Conservation (phyloP, 2,797 vertebrate genomes). For the Ceyx erithaca region DNA sequence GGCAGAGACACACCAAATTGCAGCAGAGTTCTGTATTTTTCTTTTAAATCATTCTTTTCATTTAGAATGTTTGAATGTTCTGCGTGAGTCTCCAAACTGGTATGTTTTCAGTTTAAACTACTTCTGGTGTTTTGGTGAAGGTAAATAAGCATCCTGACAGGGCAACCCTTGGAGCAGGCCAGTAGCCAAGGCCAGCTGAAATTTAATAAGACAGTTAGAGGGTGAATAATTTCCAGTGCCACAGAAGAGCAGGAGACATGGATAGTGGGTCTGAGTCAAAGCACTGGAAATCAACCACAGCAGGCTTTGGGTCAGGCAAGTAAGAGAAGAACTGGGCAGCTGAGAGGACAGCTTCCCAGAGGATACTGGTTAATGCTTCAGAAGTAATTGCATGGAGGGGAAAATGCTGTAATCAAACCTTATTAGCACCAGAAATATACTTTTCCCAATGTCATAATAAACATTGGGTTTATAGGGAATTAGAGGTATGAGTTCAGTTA, state of each 20-base stretch:
- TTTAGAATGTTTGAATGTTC: constrained; percentile 3
- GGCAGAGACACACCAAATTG: neutral
- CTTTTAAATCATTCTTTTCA: constrained; percentile 38
- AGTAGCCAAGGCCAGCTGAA: constrained; percentile 28
- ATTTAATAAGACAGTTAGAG: neutral
- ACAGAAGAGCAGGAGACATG: neutral
- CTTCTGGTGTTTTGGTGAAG: constrained; percentile 31
- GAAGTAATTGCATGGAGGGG: neutral
- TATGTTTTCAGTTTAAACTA: constrained; percentile 8
- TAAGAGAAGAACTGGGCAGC: neutral
- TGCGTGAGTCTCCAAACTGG: neutral
- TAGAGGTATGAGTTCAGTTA: neutral
- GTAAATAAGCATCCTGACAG: constrained; percentile 48
- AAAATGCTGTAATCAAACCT: neutral
- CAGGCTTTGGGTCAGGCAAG: neutral
- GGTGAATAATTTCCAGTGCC: constrained; percentile 15
- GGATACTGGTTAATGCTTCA: neutral
- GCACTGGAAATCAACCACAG: neutral
- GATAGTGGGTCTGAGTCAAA: neutral
- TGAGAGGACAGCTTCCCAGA: neutral
- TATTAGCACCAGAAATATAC: neutral
- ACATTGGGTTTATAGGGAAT: neutral
- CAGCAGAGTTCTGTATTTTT: constrained; percentile 48
- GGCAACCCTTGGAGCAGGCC: neutral
- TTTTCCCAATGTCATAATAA: neutral